Evolutionary conservation across 2,113 vertebrate genomes (phyloP).

Genomic region (Bathybates hornii): DNA sequence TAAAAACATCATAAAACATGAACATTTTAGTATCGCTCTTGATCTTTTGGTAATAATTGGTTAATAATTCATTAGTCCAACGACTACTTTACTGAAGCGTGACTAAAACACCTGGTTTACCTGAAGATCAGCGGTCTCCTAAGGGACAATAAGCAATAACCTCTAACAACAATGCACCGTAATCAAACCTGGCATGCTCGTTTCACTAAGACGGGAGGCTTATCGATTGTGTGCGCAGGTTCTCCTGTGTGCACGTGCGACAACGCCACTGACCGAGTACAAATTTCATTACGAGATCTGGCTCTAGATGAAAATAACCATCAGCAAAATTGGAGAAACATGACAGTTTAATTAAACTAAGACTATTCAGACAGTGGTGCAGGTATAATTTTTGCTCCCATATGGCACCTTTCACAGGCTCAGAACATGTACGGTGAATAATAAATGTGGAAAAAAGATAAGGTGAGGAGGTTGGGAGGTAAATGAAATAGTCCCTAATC

Average conservation of each 20-base stretch:
- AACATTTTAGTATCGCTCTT: background rate
- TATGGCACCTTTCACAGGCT: conserved; percentile 13
- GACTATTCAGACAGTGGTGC: background rate
- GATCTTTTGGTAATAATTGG: background rate
- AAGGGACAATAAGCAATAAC: background rate
- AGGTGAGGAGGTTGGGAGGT: background rate
- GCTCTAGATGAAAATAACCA: conserved; percentile 33
- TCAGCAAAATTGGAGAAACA: conserved; percentile 44
- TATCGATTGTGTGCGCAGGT: background rate
- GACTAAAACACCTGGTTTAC: background rate
- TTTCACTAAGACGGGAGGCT: background rate
- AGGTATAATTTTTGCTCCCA: conserved; percentile 5
- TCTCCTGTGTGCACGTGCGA: background rate
- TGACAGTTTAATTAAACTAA: conserved; percentile 59
- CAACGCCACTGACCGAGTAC: background rate
- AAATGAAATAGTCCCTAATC: conserved; percentile 4
- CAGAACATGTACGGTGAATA: background rate
- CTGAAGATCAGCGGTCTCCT: background rate
- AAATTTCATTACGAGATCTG: conserved; percentile 16
- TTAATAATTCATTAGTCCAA: background rate
- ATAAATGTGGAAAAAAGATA: background rate
- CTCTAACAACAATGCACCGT: background rate
- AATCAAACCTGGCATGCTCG: background rate
- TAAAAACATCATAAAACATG: background rate
- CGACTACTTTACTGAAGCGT: background rate